Conservation (phyloP, 2,797 vertebrate genomes). For the Clamator glandarius region DNA sequence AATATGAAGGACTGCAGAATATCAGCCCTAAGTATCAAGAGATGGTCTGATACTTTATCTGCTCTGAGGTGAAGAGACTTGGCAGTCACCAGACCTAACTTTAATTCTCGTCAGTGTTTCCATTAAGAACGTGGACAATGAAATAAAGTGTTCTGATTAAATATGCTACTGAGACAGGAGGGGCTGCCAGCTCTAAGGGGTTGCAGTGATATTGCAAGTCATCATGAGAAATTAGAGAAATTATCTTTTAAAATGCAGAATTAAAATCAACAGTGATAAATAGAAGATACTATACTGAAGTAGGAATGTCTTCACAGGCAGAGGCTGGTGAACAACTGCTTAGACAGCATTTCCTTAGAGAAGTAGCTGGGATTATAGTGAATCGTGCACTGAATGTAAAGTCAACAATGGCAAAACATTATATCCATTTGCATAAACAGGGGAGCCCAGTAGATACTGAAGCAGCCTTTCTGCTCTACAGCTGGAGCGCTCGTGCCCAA, state of each 20-base stretch:
- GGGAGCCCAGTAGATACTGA: background rate
- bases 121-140: background rate
- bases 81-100: rapidly evolving
- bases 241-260: background rate
- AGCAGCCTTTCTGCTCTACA: background rate
- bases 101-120: background rate
- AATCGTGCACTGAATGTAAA: background rate
- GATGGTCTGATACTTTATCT: background rate
- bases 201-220: background rate
- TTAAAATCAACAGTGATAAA: background rate
- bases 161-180: background rate
- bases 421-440: background rate
- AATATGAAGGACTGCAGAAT: background rate
- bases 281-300: background rate
- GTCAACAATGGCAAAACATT: background rate
- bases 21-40: background rate
- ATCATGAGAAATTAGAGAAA: background rate
- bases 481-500: conserved; percentile 24
- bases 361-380: background rate
- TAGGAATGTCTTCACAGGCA: background rate
- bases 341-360: background rate
- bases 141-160: background rate
- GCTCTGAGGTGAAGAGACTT: background rate
- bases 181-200: background rate
- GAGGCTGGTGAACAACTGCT: background rate